Conservation (phyloP, 2,888 invertebrate genomes). For the Gari tellinella region DNA sequence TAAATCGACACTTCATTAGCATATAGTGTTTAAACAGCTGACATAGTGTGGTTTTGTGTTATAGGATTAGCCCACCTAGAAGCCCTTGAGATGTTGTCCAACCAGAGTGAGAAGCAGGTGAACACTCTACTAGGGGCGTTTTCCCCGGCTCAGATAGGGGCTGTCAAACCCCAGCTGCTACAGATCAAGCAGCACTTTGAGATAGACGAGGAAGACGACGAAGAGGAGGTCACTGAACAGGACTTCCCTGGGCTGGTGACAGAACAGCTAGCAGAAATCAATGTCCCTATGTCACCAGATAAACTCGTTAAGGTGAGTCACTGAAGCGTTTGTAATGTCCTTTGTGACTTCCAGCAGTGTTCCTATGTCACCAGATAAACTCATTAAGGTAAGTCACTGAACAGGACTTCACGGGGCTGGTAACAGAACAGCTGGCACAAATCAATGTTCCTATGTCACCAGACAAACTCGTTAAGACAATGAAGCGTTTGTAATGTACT, state of each 20-base stretch:
- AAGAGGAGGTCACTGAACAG: constrained; percentile 71
- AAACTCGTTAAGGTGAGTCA: constrained; percentile 87
- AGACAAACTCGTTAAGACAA: constrained; percentile 87
- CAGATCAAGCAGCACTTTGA: constrained; percentile 89
- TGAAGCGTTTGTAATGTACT: too few species aligned
- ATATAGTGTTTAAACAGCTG: too few species aligned
- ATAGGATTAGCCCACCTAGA: constrained; percentile 91
- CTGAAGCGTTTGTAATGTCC: too few species aligned
- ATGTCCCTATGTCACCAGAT: constrained; percentile 84
- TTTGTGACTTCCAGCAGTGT: too few species aligned
- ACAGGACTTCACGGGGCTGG: constrained; percentile 80
- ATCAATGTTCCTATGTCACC: constrained; percentile 82
- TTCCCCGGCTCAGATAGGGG: constrained; percentile 84
- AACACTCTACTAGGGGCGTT: constrained; percentile 73
- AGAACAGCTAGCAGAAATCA: constrained; percentile 75
- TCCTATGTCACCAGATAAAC: constrained; percentile 86
- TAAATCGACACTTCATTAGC: too few species aligned
- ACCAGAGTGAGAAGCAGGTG: constrained; percentile 87
- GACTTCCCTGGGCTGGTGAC: constrained; percentile 79
- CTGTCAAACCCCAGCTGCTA: constrained; percentile 91
- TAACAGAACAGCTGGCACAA: constrained; percentile 74
- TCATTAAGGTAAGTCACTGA: constrained; percentile 86
- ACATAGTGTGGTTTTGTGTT: background rate
- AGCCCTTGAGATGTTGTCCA: constrained; percentile 95
- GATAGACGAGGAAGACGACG: constrained; percentile 73